Evolutionary conservation across 2,888 invertebrate species (phyloP).

Genomic region (Tachystola acroxantha): DNA sequence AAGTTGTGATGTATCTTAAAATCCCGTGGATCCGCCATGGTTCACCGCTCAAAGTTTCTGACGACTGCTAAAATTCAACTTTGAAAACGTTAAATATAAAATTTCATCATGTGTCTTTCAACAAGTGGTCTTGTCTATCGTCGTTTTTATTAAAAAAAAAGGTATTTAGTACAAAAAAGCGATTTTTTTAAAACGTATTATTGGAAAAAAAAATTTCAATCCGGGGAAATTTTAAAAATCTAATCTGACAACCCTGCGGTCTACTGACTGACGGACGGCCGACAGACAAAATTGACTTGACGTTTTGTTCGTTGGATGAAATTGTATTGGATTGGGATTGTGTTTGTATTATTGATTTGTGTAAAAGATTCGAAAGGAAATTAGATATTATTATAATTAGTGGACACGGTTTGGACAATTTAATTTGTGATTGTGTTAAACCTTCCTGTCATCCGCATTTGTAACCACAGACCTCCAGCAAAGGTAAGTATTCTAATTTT

Average conservation of each 20-base stretch:
- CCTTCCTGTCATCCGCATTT: not conserved
- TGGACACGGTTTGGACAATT: slow-evolving; percentile 7
- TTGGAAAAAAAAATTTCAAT: too few species aligned
- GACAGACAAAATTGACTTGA: slow-evolving; percentile 12
- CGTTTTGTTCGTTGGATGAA: too few species aligned
- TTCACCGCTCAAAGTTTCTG: too few species aligned
- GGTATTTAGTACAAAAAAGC: too few species aligned
- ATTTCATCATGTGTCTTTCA: too few species aligned
- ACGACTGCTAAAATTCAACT: too few species aligned
- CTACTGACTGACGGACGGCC: slow-evolving; percentile 10
- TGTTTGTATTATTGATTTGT: slow-evolving; percentile 41
- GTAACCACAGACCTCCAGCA: slow-evolving; percentile 1
- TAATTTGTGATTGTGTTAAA: slow-evolving; percentile 2
- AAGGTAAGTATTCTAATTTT: slow-evolving; percentile 6
- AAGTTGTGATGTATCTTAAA: too few species aligned
- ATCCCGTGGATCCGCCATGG: too few species aligned
- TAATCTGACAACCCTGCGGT: not conserved
- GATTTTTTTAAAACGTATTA: too few species aligned
- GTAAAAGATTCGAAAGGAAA: slow-evolving; percentile 18
- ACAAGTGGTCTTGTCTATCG: too few species aligned
- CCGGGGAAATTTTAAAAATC: not conserved
- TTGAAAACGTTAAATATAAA: too few species aligned
- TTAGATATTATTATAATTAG: slow-evolving; percentile 16
- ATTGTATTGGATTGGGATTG: slow-evolving; percentile 18
- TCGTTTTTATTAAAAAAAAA: too few species aligned